phyloP scores from a whole-genome alignment of 2,888 invertebrate species.

The Dorcus hopei region DNA sequence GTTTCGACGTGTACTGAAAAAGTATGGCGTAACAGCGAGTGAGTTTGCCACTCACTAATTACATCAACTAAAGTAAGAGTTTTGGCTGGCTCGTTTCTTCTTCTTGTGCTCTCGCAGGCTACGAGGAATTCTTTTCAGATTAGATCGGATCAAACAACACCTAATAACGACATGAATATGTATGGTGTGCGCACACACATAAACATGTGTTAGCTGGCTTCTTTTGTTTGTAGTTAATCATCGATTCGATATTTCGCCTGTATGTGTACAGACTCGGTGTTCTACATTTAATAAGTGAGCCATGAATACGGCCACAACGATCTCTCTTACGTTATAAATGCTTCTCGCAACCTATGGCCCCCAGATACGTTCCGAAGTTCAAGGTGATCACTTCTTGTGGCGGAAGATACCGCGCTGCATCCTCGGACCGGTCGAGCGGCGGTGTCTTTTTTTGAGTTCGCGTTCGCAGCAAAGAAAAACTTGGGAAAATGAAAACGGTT shows the following conservation, averaged over 20 bases:
- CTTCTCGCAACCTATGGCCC: slow-evolving; percentile 37
- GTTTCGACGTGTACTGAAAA: too few relatives aligned
- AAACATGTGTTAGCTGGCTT: neutral
- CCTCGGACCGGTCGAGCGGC: neutral
- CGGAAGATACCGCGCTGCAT: neutral
- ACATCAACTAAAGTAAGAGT: too few relatives aligned
- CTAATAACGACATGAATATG: too few relatives aligned
- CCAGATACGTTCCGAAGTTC: slow-evolving; percentile 44
- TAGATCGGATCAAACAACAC: too few relatives aligned
- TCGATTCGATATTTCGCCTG: too few relatives aligned
- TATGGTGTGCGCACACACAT: neutral
- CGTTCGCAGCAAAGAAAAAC: neutral
- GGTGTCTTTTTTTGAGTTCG: slow-evolving; percentile 1
- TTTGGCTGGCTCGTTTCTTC: too few relatives aligned
- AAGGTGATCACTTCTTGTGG: slow-evolving; percentile 33
- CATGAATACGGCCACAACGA: slow-evolving; percentile 37
- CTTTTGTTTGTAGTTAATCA: too few relatives aligned
- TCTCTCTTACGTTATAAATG: slow-evolving; percentile 46
- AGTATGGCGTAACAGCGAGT: too few relatives aligned
- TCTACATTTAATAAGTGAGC: slow-evolving; percentile 42
- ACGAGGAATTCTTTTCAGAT: too few relatives aligned
- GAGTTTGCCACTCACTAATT: too few relatives aligned
- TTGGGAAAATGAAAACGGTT: slow-evolving; percentile 10
- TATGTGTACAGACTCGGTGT: slow-evolving; percentile 33
- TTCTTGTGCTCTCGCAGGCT: too few relatives aligned